Evolutionary conservation across 2,797 vertebrate genomes (phyloP).

Genomic region (Tauraco hartlaubi): DNA sequence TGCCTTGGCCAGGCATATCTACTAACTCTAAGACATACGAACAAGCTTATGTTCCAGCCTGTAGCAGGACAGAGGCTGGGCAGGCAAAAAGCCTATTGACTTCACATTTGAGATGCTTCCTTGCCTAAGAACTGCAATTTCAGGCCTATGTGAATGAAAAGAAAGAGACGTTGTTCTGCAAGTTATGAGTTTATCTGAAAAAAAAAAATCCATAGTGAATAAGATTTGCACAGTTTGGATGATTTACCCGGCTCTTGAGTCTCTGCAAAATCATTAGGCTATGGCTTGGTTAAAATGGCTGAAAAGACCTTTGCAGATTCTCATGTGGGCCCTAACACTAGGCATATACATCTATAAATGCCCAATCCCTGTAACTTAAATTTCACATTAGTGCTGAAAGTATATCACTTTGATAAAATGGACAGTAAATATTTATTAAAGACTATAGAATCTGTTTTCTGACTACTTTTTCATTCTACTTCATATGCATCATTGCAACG

Average conservation of each 20-base stretch:
- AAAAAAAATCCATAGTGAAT: neutral
- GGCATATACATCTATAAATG: too few relatives aligned
- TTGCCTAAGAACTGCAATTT: neutral
- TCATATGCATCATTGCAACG: neutral
- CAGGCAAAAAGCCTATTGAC: neutral
- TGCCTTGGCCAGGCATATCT: neutral
- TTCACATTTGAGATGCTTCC: neutral
- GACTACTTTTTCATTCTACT: neutral
- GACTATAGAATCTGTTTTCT: neutral
- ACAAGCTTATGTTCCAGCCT: neutral
- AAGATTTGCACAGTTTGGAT: neutral
- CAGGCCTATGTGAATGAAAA: neutral
- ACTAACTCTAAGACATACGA: neutral
- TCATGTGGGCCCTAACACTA: neutral
- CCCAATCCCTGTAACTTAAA: neutral
- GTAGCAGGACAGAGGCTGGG: neutral
- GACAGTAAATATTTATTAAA: neutral
- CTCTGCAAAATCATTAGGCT: neutral
- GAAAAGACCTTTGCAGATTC: neutral
- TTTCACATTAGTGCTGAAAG: neutral
- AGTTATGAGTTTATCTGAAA: neutral
- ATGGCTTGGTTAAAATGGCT: fast-evolving
- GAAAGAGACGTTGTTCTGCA: neutral
- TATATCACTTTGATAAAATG: neutral
- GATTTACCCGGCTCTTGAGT: neutral